phyloP scores from a whole-genome alignment of 92 coral and sea anemone genomes.

The Phymanthus crucifer region DNA sequence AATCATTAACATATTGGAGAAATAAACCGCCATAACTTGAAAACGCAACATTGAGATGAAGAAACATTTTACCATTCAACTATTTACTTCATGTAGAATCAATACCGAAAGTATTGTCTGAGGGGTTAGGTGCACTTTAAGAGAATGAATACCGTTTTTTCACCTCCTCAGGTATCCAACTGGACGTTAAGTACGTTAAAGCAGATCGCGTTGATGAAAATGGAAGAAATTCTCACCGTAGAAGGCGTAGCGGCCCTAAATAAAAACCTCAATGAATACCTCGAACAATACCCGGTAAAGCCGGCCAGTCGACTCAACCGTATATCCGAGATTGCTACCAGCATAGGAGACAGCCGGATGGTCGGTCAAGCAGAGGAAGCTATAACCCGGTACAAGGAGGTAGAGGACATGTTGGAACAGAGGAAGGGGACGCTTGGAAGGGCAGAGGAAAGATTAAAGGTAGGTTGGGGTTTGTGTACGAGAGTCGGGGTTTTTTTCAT shows the following conservation, averaged over 20 bases:
- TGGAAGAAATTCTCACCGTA: conserved; percentile 88
- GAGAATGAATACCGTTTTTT: not conserved
- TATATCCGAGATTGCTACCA: conserved; percentile 84
- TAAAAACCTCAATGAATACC: conserved; percentile 69
- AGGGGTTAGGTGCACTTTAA: no score
- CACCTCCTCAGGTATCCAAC: conserved; percentile 66
- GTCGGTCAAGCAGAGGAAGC: conserved; percentile 79
- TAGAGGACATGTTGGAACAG: conserved; percentile 82
- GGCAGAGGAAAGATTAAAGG: conserved; percentile 87
- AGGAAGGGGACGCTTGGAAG: conserved; percentile 84
- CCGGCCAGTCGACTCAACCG: conserved; percentile 80
- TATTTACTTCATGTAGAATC: no score
- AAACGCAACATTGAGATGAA: no score
- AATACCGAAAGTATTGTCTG: no score
- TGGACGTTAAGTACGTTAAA: conserved; percentile 88
- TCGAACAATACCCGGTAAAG: conserved; percentile 78
- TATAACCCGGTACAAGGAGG: conserved; percentile 81
- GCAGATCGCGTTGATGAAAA: conserved; percentile 94
- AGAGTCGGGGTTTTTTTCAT: no score
- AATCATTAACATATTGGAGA: no score
- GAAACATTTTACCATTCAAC: no score
- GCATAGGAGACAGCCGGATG: conserved; percentile 67
- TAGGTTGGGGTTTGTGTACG: no score
- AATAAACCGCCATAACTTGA: no score
- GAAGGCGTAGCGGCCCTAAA: conserved; percentile 79